Base-by-base conservation (phyloP, 2,113 vertebrate species). In the Alethe castanea region DNA sequence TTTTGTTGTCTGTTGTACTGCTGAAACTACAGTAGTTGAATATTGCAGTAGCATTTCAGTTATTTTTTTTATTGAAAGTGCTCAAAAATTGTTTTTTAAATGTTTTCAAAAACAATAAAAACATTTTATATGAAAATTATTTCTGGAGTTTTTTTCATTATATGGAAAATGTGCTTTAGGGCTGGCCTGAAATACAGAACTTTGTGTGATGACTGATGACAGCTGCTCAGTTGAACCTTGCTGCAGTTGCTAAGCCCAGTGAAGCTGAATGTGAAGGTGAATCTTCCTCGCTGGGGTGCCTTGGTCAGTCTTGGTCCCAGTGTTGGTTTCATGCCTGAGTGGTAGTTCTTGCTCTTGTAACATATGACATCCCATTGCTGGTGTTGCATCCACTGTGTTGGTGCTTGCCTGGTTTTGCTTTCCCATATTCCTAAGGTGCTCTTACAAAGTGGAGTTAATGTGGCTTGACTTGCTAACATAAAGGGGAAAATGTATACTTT, bases 91-190 rank as follows among this genome's bases (percentile, higher is more conserved):
- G 98, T 98, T 99, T 99, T 99, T 98, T 98, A 98, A 98, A 98
- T 98, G 98, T 99, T 99, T 99, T 98, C 99, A 98, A 98, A 99
- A 98, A 98, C 98, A 98, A 99, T 99, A 99, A 99, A 99, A 99
- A 96, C 97, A 98, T 99, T 99, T 99, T 99, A 98, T 99, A 98
- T 98, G 97, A 98, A 97, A 96, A 89, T 74, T 15, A 90, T 86
- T 76, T 77, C 40, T 60, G 31, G 40, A 71, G 44, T 9, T 23
- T 62, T 62, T 92, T 95, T 93, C 44, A 90, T 93, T 8, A 25
- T 57, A 6, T 71, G 67, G 35, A 64, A 81, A 59, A 36, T 1
- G 3, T 61, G 16, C 6, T 2, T 56, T 65, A 19, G 71, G n/a
- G 19, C 18, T 77, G 52, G 35, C 13, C 57, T 89, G 24, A 61